Conservation (phyloP, 2,113 vertebrate species). For the Upupa epops region DNA sequence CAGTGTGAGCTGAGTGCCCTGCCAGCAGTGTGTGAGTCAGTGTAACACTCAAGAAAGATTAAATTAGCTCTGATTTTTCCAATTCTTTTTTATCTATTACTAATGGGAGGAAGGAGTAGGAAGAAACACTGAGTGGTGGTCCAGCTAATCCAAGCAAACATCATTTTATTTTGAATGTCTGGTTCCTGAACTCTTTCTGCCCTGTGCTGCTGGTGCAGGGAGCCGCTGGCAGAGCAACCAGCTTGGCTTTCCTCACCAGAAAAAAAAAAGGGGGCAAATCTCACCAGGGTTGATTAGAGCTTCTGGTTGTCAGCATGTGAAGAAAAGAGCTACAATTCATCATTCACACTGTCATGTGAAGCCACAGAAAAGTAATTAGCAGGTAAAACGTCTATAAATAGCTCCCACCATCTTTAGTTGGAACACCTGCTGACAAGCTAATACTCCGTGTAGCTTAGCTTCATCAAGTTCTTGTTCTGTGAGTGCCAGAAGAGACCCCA, state of each 20-base stretch:
- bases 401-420: neutral
- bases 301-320: conserved; percentile 19
- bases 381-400: conserved; percentile 59
- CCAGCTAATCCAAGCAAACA: neutral
- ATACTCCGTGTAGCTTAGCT: conserved; percentile 19
- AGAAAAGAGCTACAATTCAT: conserved; percentile 43
- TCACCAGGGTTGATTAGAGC: conserved; percentile 10
- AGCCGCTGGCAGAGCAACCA: neutral
- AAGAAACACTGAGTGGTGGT: neutral
- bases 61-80: neutral
- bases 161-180: neutral
- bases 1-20: neutral
- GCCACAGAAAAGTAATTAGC: conserved; percentile 58
- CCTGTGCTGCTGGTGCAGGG: neutral
- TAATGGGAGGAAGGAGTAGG: too few species aligned
- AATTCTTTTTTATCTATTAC: neutral
- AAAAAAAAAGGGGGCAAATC: neutral
- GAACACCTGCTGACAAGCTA: conserved; percentile 43
- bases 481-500: neutral
- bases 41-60: neutral
- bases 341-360: conserved; percentile 37
- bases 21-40: neutral
- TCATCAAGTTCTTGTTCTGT: conserved; percentile 32
- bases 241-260: neutral
- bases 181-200: neutral